Percentiles rank a stretch among this genome's conserved stretches.
Conservation (phyloP, 1,140 invertebrate species). For the Pogonomyrmex californicus region DNA sequence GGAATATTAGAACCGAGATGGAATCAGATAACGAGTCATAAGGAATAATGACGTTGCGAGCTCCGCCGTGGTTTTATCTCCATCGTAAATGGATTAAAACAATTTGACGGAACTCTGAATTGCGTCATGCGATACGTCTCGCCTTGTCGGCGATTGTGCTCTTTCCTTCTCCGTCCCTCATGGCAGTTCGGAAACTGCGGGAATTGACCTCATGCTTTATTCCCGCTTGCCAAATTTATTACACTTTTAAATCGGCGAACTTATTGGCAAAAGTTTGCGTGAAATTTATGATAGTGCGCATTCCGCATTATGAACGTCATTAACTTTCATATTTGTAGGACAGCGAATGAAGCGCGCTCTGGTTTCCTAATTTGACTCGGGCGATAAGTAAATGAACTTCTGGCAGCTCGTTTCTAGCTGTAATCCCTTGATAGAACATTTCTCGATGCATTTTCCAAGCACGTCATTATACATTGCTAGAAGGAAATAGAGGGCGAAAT, state of each 20-base stretch:
- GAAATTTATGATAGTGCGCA: constrained; percentile 47
- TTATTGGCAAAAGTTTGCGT: constrained; percentile 29
- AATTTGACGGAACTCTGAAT: constrained; percentile 40
- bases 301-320: constrained; percentile 28
- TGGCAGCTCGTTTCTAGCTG: neutral
- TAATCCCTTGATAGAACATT: constrained; percentile 8
- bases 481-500: constrained; percentile 36
- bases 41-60: constrained; percentile 38
- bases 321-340: constrained; percentile 37
- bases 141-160: constrained; percentile 3
- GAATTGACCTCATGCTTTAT: constrained; percentile 25
- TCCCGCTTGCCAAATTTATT: constrained; percentile 29
- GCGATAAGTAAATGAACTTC: constrained; percentile 14
- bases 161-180: neutral
- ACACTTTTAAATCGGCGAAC: constrained; percentile 42
- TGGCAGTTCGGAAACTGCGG: constrained; percentile 18
- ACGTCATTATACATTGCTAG: neutral
- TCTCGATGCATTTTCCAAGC: constrained; percentile 32
- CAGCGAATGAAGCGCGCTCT: neutral
- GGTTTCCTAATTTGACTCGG: constrained; percentile 15
- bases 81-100: constrained; percentile 44
- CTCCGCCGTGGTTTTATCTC: constrained; percentile 28
- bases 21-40: constrained; percentile 37
- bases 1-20: constrained; percentile 10
- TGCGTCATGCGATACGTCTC: constrained; percentile 17